phyloP scores from a whole-genome alignment of 2,113 vertebrate genomes.

The Cyphomyrus plagiostoma region DNA sequence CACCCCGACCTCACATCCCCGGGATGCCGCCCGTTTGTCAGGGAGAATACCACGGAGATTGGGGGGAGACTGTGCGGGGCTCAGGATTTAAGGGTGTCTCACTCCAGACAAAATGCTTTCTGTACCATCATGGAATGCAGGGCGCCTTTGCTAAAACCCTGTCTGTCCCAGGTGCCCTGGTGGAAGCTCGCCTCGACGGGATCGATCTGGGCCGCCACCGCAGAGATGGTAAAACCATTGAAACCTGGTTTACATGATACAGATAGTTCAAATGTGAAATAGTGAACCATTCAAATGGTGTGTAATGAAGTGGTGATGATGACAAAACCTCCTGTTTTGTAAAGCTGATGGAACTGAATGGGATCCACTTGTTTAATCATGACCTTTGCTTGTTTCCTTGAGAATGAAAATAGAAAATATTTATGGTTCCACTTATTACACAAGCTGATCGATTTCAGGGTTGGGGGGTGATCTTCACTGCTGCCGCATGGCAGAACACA shows the following conservation, averaged over 20 bases:
- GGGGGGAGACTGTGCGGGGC: background rate
- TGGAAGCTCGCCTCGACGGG: slow-evolving; percentile 32
- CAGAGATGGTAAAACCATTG: slow-evolving; percentile 27
- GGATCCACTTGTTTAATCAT: slow-evolving; percentile 3
- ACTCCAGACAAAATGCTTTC: background rate
- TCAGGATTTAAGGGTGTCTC: background rate
- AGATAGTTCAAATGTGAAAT: background rate
- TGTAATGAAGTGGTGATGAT: background rate
- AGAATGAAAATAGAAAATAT: slow-evolving; percentile 31
- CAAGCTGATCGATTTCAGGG: slow-evolving; percentile 37
- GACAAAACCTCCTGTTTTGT: background rate
- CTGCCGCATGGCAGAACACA: slow-evolving; percentile 44
- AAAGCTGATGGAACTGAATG: background rate
- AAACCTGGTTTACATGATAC: background rate
- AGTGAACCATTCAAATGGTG: background rate
- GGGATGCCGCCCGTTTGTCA: background rate
- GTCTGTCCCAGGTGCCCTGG: slow-evolving; percentile 56
- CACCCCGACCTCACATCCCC: background rate
- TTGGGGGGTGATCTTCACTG: slow-evolving; percentile 22
- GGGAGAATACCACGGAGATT: background rate
- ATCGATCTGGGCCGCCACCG: background rate
- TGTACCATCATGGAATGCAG: background rate
- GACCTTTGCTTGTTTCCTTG: slow-evolving; percentile 24
- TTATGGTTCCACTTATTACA: slow-evolving; percentile 38
- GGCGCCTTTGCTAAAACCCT: slow-evolving; percentile 18